These are phyloP conservation scores for Hedychridium roseum DNA, from an alignment of 2,888 invertebrate species.

Conservation along the genomic window DNA sequence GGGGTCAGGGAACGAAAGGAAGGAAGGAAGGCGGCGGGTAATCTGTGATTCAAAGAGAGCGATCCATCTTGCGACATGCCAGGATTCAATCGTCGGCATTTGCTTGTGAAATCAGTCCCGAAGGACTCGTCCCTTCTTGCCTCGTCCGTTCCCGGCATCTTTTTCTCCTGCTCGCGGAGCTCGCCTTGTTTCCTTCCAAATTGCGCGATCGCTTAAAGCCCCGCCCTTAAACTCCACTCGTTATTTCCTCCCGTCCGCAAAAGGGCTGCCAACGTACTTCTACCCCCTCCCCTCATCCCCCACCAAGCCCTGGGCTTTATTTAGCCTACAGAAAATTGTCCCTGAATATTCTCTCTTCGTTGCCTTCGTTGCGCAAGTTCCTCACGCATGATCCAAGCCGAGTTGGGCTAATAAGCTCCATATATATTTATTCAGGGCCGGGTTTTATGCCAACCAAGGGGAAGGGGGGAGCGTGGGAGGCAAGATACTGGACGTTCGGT, in stretches of 20 bases:
- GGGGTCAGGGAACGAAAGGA: constrained; percentile 17
- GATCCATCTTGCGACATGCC: constrained; percentile 62
- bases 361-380: too few relatives aligned
- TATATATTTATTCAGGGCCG: constrained; percentile 58
- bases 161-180: too few relatives aligned
- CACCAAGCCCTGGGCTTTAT: too few relatives aligned
- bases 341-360: too few relatives aligned
- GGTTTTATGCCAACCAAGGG: constrained; percentile 43
- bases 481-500: constrained; percentile 47
- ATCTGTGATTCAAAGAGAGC: constrained; percentile 62
- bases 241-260: constrained; percentile 22
- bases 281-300: constrained; percentile 36
- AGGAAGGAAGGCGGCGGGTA: constrained; percentile 42
- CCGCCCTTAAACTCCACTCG: too few relatives aligned
- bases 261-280: constrained; percentile 26
- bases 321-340: too few relatives aligned
- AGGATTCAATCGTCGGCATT: constrained; percentile 62
- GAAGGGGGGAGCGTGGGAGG: constrained; percentile 20
- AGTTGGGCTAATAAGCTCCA: constrained; percentile 53
- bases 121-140: constrained; percentile 42
- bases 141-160: constrained; percentile 7
- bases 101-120: constrained; percentile 62
- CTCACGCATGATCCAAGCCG: constrained; percentile 46
- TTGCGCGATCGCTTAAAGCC: too few relatives aligned
- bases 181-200: too few relatives aligned